Evolutionary conservation across 1,140 invertebrate species (phyloP).

Genomic region (Idris sp.): DNA sequence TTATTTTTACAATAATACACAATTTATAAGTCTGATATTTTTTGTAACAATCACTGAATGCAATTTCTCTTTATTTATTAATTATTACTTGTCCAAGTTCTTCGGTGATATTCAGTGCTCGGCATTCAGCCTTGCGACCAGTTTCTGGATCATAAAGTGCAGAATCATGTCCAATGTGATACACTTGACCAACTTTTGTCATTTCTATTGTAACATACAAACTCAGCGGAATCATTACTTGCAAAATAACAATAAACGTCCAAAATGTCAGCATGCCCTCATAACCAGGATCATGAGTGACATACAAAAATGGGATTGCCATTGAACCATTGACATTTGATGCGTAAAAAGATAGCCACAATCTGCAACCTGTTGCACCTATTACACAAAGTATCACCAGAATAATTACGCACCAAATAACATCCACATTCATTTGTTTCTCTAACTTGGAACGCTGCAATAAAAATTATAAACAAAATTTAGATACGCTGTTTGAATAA

Average conservation of each 20-base stretch:
- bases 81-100: slow-evolving; percentile 95
- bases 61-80: too few species aligned
- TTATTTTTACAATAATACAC: slow-evolving; percentile 9
- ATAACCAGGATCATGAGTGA: slow-evolving; percentile 80
- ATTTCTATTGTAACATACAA: slow-evolving; percentile 98
- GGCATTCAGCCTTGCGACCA: slow-evolving; percentile 93
- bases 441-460: slow-evolving; percentile 89
- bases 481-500: too few species aligned
- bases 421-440: slow-evolving; percentile 95
- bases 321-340: slow-evolving; percentile 59
- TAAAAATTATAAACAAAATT: background rate
- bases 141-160: slow-evolving; percentile 90
- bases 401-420: slow-evolving; percentile 97
- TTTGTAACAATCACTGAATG: background rate
- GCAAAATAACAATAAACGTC: slow-evolving; percentile 96
- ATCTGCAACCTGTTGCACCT: slow-evolving; percentile 91
- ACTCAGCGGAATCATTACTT: slow-evolving; percentile 98
- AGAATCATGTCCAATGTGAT: slow-evolving; percentile 94
- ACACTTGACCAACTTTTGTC: slow-evolving; percentile 97
- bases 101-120: slow-evolving; percentile 97
- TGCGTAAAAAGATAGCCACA: slow-evolving; percentile 86
- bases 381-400: slow-evolving; percentile 93
- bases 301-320: slow-evolving; percentile 82
- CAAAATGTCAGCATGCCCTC: slow-evolving; percentile 95
- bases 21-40: too few species aligned